These are phyloP conservation scores for Columba janthina DNA, from an alignment of 2,113 vertebrate species.

Conservation along the genomic window DNA sequence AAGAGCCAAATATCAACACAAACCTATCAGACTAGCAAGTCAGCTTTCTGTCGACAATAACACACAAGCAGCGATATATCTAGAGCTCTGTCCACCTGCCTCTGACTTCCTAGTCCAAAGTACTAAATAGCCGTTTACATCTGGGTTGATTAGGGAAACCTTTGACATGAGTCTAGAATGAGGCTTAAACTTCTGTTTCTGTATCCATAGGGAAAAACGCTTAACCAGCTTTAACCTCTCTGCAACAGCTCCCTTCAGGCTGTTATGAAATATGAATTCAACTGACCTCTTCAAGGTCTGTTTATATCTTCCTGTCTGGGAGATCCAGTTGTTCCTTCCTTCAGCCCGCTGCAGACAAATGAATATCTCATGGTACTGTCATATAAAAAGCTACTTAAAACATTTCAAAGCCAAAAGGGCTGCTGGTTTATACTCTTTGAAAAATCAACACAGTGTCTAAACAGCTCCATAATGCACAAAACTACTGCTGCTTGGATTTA, in stretches of 20 bases:
- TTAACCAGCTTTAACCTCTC: constrained; percentile 63
- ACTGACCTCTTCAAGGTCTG: constrained; percentile 68
- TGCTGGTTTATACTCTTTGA: constrained; percentile 59
- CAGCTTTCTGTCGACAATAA: neutral
- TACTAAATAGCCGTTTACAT: neutral
- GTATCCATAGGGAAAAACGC: constrained; percentile 11
- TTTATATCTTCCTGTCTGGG: constrained; percentile 70
- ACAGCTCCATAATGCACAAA: constrained; percentile 37
- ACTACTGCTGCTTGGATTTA: constrained; percentile 28
- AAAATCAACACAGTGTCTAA: constrained; percentile 60
- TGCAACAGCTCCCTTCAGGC: constrained; percentile 40
- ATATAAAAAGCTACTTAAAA: constrained; percentile 70
- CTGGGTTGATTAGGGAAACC: constrained; percentile 7
- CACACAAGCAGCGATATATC: neutral
- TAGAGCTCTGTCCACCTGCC: neutral
- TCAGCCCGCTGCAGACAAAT: constrained; percentile 60
- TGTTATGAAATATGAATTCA: constrained; percentile 68
- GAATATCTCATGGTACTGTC: constrained; percentile 67
- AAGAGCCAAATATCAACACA: neutral
- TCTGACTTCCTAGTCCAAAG: neutral
- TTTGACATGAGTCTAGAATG: neutral
- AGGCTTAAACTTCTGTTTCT: constrained; percentile 6
- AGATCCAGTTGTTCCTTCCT: constrained; percentile 63
- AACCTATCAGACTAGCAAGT: neutral
- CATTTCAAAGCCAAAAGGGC: constrained; percentile 63